A percentile compares a stretch with the other conserved stretches of the same genome.
These are phyloP conservation scores for Drosophila malerkotliana DNA, from an alignment of 1,140 invertebrate genomes.

Conservation along the genomic window DNA sequence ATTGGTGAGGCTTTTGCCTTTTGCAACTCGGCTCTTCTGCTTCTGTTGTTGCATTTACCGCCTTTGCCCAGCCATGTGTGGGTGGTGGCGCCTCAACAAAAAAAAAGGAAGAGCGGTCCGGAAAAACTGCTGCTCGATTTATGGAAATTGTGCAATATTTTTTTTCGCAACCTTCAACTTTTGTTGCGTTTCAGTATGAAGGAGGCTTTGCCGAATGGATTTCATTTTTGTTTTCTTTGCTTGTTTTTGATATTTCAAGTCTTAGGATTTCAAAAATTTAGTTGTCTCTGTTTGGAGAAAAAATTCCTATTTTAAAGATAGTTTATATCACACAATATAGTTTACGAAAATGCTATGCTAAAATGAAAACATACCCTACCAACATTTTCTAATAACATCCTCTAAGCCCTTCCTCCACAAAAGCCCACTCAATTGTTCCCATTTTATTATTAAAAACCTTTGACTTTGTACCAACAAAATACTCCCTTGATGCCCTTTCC, in stretches of 20 bases:
- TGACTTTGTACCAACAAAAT: constrained; percentile 48
- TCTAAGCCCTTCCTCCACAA: neutral
- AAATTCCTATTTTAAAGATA: neutral
- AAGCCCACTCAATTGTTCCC: constrained; percentile 10
- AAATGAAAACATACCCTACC: too few species aligned
- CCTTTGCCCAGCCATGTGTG: constrained; percentile 48
- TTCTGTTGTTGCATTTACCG: constrained; percentile 31
- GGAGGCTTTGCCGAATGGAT: neutral
- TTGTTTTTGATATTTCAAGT: constrained; percentile 5
- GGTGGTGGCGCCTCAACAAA: neutral
- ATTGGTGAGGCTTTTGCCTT: constrained; percentile 73
- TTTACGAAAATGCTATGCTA: too few species aligned
- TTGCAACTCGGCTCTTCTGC: constrained; percentile 34
- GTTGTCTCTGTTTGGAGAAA: neutral
- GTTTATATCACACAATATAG: neutral
- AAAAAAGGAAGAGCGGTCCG: constrained; percentile 13
- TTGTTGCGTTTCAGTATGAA: neutral
- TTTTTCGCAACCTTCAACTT: constrained; percentile 29
- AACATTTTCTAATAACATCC: neutral
- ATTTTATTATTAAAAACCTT: constrained; percentile 49
- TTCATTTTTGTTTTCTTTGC: neutral
- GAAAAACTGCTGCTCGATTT: constrained; percentile 49
- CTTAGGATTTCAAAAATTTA: constrained; percentile 8
- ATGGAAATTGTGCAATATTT: constrained; percentile 77
- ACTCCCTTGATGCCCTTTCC: constrained; percentile 17